Conservation (phyloP, 1,140 invertebrate genomes). For the Drosophila novamexicana region DNA sequence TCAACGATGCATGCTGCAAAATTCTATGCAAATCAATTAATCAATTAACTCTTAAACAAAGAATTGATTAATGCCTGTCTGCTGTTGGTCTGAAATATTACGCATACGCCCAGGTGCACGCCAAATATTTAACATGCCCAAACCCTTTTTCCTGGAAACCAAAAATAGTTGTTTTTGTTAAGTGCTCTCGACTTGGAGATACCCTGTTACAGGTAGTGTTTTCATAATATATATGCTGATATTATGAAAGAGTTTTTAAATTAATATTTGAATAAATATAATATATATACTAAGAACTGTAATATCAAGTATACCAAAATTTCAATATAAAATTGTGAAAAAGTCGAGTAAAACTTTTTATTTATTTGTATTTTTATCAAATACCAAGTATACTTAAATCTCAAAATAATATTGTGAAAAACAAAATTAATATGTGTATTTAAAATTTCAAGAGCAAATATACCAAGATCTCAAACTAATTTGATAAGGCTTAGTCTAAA, state of each 20-base stretch:
- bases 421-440: too few species aligned
- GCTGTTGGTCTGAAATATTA: conserved; percentile 31
- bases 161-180: neutral
- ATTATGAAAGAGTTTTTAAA: neutral
- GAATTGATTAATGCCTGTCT: conserved; percentile 3
- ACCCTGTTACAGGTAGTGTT: neutral
- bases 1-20: conserved; percentile 8
- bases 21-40: neutral
- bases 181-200: neutral
- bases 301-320: too few species aligned
- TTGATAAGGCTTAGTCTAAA: too few species aligned
- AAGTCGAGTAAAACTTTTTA: too few species aligned
- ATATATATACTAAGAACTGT: too few species aligned
- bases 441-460: too few species aligned
- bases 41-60: conserved; percentile 4
- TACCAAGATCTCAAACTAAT: too few species aligned
- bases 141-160: conserved; percentile 63
- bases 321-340: too few species aligned
- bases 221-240: neutral
- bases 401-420: too few species aligned
- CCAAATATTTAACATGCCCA: conserved; percentile 21
- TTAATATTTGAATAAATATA: neutral
- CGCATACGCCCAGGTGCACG: conserved; percentile 51
- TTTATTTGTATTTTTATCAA: too few species aligned
- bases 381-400: too few species aligned